Evolutionary conservation across 2,888 invertebrate species (phyloP).

Genomic region (Myopa testacea): DNA sequence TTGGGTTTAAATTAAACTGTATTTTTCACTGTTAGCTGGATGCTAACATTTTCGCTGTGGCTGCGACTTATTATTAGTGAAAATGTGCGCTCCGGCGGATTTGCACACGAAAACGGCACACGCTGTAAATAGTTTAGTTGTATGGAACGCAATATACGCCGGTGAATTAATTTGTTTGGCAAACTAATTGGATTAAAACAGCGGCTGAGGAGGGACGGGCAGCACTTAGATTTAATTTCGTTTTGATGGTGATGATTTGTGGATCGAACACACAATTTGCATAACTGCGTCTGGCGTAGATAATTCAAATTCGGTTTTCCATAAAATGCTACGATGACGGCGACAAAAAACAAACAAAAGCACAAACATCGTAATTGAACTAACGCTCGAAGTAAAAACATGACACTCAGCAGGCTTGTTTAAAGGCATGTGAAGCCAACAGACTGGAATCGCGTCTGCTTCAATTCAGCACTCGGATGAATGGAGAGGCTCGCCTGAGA

Average conservation of each 20-base stretch:
- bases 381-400: too few species aligned
- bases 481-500: too few species aligned
- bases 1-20: too few species aligned
- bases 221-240: slow-evolving; percentile 15
- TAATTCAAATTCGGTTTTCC: slow-evolving; percentile 9
- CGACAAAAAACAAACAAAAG: too few species aligned
- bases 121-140: slow-evolving; percentile 33
- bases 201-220: neutral
- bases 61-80: neutral
- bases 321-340: too few species aligned
- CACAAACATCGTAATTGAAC: too few species aligned
- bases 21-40: too few species aligned
- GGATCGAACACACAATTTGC: neutral
- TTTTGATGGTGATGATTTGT: slow-evolving; percentile 31
- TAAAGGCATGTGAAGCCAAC: too few species aligned
- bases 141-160: slow-evolving; percentile 30
- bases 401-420: too few species aligned
- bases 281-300: neutral
- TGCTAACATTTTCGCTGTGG: too few species aligned
- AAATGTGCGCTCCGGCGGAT: neutral
- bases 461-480: too few species aligned
- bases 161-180: slow-evolving; percentile 37
- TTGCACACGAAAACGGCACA: neutral
- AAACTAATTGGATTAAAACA: slow-evolving; percentile 39
- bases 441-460: too few species aligned